Conservation (phyloP, 1,140 invertebrate genomes). For the Aporrectodea caliginosa region DNA sequence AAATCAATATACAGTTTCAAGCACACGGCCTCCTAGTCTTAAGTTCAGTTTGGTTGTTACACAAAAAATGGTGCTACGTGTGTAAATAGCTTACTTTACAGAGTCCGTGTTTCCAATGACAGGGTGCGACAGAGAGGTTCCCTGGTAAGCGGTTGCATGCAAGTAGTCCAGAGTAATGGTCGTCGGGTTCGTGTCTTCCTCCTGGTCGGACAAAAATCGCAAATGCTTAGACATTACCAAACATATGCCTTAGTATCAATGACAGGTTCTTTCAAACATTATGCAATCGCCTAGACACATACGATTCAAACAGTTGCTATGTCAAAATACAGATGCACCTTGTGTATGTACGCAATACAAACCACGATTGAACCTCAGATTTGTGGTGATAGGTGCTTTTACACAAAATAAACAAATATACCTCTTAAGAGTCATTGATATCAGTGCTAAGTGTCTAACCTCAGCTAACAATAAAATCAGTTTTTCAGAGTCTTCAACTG, state of each 20-base stretch:
- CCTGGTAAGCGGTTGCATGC: conserved; percentile 90
- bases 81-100: conserved; percentile 68
- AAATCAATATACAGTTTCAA: no score
- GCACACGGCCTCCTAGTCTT: no score
- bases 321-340: not conserved
- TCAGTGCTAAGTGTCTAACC: not conserved
- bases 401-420: not conserved
- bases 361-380: not conserved
- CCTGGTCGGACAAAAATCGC: conserved; percentile 49
- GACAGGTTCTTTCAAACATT: not conserved
- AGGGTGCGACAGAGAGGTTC: conserved; percentile 89
- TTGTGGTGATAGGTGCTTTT: not conserved
- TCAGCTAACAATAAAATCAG: no score
- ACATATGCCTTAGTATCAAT: not conserved
- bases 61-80: not conserved
- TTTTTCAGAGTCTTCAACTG: no score
- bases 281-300: not conserved
- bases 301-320: not conserved
- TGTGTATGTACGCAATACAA: not conserved
- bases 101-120: conserved; percentile 97
- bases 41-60: no score
- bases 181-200: conserved; percentile 96
- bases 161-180: conserved; percentile 99
- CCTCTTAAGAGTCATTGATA: not conserved
- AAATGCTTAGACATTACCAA: not conserved